A percentile compares a stretch with the other conserved stretches of the same genome.
Evolutionary conservation across 2,113 vertebrate species (phyloP).

Genomic region (Galeopterus variegatus): DNA sequence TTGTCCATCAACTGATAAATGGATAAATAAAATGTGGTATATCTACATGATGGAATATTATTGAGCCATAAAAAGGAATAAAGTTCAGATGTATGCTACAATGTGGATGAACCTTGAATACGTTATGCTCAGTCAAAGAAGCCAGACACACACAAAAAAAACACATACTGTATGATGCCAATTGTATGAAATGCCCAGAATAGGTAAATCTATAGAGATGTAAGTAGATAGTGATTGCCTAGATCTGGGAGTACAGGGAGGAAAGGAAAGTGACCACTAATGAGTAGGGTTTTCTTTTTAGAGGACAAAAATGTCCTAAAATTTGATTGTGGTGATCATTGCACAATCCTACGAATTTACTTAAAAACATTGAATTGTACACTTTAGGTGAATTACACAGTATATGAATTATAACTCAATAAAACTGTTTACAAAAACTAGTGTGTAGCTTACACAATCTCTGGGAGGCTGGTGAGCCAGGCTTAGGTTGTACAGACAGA

Average conservation of each 20-base stretch:
- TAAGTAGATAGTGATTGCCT: background rate
- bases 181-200: background rate
- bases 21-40: constrained; percentile 39
- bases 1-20: background rate
- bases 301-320: constrained; percentile 42
- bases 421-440: background rate
- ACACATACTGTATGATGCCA: background rate
- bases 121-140: background rate
- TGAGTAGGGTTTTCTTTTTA: background rate
- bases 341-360: background rate
- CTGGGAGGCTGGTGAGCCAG: background rate
- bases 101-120: constrained; percentile 3
- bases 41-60: background rate
- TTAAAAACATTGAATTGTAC: constrained; percentile 33
- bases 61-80: constrained; percentile 33
- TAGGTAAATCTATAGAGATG: background rate
- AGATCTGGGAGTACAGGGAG: background rate
- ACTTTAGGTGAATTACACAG: background rate
- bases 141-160: background rate
- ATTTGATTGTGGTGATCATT: background rate
- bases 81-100: background rate
- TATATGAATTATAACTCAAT: background rate
- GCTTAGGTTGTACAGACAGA: background rate
- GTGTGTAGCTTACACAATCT: background rate
- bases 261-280: constrained; percentile 26